Evolutionary conservation across 2,888 invertebrate genomes (phyloP).

Genomic region (Labia minor): DNA sequence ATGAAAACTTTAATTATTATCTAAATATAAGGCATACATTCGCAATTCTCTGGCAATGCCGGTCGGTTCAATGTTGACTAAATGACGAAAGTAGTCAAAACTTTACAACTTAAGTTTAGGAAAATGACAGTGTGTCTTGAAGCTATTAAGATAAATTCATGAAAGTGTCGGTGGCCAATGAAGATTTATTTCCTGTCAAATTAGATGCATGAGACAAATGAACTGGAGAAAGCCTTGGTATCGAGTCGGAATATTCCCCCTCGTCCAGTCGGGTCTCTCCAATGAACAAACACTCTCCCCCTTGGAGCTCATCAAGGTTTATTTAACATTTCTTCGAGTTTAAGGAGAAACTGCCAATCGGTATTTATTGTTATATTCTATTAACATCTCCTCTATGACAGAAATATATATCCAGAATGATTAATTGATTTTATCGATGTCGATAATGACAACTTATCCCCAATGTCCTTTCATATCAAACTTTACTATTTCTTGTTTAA

Average conservation of each 20-base stretch:
- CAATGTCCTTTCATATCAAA: neutral
- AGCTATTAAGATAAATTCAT: neutral
- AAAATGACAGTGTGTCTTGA: neutral
- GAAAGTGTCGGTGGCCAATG: neutral
- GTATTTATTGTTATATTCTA: neutral
- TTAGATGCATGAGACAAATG: constrained; percentile 4
- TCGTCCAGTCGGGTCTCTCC: neutral
- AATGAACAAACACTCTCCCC: neutral
- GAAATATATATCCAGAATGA: neutral
- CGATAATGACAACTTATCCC: neutral
- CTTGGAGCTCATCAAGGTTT: neutral
- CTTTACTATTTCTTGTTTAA: neutral
- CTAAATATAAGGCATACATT: neutral
- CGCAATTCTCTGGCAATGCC: neutral
- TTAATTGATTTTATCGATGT: neutral
- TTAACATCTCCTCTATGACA: neutral
- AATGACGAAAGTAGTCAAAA: neutral
- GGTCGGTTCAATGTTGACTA: neutral
- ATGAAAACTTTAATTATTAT: too few relatives aligned
- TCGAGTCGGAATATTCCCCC: neutral
- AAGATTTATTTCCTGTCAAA: constrained; percentile 13
- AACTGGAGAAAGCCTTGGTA: neutral
- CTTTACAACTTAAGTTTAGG: neutral
- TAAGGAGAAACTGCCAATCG: neutral
- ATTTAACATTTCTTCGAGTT: neutral